Evolutionary conservation across 1,140 invertebrate genomes (phyloP), one percentile per base, ranked within the genome.

Genomic region (Zophobas atratus): DNA sequence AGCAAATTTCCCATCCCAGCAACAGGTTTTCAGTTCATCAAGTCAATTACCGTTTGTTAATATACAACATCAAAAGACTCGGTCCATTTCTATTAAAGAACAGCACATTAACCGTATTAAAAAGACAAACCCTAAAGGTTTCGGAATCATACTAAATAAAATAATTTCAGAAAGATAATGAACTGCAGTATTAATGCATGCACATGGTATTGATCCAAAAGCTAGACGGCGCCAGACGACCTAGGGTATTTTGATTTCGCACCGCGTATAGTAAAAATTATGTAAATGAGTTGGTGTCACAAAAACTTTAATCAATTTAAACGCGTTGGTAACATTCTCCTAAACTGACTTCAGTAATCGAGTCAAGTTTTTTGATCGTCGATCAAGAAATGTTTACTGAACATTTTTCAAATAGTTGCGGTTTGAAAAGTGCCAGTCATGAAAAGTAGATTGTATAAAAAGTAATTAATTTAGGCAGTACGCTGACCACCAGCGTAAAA

Each of bases 401-500:
- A 20, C 49, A 51, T 51, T 51, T 51, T 51, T 51, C 49, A 51
- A 6, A 51, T 51, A 51, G 49, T 51, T 51, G 49, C 49, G 49
- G 49, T 51, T 51, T 51, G n/a, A 20, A 20, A 51, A 2, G 6
- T 51, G 49, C 49, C 49, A 51, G 49, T 51, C 49, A 51, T 51
- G 49, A 20, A 20, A 2, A 51, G 6, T 6, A 51, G n/a, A 46
- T 20, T 20, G 20, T 20, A 20, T 20, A 20, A 20, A 20, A 20
- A 20, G 20, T 20, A 20, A 20, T 20, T 20, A 20, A 20, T 20
- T 20, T 20, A 20, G 20, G 20, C 20, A 20, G 20, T 20, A 20
- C 20, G 20, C 20, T 20, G 20, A 20, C 20, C 20, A 20, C 20
- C 20, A 20, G 20, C 20, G 20, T 20, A 20, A 20, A 20, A 20